A percentile compares a stretch with the other conserved stretches of the same genome.
Evolutionary conservation across 2,797 vertebrate species (phyloP).

Genomic region (Hemitrygon akajei): DNA sequence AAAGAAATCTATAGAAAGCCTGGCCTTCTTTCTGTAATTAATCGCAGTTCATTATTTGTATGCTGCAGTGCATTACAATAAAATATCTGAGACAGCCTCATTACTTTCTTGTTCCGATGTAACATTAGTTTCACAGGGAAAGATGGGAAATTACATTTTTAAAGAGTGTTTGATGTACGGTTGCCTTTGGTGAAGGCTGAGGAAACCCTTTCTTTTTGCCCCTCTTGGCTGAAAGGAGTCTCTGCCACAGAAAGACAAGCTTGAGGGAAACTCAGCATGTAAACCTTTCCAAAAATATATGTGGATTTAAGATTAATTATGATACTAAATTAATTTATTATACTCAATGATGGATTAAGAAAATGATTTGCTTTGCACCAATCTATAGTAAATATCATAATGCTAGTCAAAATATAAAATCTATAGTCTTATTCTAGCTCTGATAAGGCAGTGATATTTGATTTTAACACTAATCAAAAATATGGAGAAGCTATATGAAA

Average conservation of each 20-base stretch:
- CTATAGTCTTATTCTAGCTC: neutral
- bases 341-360: neutral
- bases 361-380: neutral
- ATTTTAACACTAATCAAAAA: neutral
- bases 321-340: neutral
- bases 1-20: neutral
- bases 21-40: neutral
- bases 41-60: neutral
- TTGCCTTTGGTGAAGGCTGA: neutral
- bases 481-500: neutral
- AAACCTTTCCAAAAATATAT: neutral
- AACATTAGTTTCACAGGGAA: neutral
- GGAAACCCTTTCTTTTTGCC: neutral
- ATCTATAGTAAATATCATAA: conserved; percentile 1
- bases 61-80: neutral
- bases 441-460: neutral
- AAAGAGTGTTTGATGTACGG: neutral
- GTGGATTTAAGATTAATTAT: neutral
- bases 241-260: neutral
- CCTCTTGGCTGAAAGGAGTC: neutral
- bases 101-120: neutral
- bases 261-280: neutral
- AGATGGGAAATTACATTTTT: neutral
- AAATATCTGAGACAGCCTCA: neutral
- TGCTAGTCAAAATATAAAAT: neutral